A percentile compares a stretch with the other conserved stretches of the same genome.
phyloP scores from a whole-genome alignment of 2,113 vertebrate genomes.

The Centropristis striata region DNA sequence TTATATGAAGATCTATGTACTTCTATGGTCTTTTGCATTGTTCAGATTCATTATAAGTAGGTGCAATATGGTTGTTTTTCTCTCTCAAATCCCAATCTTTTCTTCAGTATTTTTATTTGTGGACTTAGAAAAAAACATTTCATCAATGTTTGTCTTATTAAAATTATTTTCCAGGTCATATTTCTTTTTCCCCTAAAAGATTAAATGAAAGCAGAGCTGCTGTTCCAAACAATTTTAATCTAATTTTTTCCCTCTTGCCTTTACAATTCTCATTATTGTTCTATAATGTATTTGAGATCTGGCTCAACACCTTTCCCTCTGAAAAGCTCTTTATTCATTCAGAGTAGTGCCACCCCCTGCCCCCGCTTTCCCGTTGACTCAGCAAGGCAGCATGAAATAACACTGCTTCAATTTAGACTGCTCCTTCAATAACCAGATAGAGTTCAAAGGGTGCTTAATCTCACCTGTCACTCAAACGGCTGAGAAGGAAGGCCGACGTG shows the following conservation, averaged over 20 bases:
- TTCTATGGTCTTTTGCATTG: not conserved
- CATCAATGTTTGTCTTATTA: slow-evolving; percentile 58
- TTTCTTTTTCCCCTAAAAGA: slow-evolving; percentile 59
- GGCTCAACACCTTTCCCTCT: slow-evolving; percentile 63
- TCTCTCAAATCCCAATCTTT: slow-evolving; percentile 4
- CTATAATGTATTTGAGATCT: slow-evolving; percentile 76
- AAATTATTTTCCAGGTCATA: slow-evolving; percentile 48
- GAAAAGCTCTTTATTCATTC: slow-evolving; percentile 82
- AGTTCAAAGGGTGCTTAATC: slow-evolving; percentile 83
- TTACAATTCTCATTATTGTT: slow-evolving; percentile 80
- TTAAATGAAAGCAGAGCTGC: slow-evolving; percentile 73
- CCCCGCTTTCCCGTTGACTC: slow-evolving; percentile 80
- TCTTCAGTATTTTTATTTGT: not conserved
- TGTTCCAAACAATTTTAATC: slow-evolving; percentile 70
- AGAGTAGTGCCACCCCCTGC: slow-evolving; percentile 60
- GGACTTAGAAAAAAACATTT: slow-evolving; percentile 41
- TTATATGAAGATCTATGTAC: not conserved
- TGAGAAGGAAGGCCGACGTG: slow-evolving; percentile 59
- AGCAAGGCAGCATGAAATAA: slow-evolving; percentile 82
- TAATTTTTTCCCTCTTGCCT: slow-evolving; percentile 50
- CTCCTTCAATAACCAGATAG: slow-evolving; percentile 77
- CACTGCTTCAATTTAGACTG: slow-evolving; percentile 78
- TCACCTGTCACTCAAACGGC: slow-evolving; percentile 76
- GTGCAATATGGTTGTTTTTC: not conserved
- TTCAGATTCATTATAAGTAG: not conserved